Evolutionary conservation across 2,113 vertebrate species (phyloP).

Genomic region (Scortum barcoo): DNA sequence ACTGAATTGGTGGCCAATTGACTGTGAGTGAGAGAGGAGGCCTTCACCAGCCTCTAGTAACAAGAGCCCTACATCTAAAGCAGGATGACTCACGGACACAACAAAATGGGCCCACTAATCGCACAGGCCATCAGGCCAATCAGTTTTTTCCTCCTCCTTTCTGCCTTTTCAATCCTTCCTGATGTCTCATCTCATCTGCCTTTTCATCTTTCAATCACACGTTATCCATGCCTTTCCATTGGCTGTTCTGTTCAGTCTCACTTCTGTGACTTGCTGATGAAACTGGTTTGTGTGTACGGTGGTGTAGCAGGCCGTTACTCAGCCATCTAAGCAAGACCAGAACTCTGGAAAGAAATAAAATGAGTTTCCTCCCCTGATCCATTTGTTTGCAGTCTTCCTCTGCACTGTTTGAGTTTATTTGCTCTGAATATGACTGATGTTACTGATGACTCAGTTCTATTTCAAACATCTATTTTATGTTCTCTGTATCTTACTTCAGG

Average conservation of each 20-base stretch:
- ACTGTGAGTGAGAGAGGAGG: constrained; percentile 33
- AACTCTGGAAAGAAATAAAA: constrained; percentile 18
- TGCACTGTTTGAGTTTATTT: constrained; percentile 11
- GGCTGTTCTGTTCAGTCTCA: constrained; percentile 10
- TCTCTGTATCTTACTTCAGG: background rate
- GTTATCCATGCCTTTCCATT: background rate
- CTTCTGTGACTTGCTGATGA: constrained; percentile 27
- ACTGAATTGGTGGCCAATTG: constrained; percentile 14
- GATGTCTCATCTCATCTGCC: constrained; percentile 25
- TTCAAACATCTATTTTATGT: constrained; percentile 1
- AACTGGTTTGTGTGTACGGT: background rate
- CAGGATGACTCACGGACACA: constrained; percentile 13
- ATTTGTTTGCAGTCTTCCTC: constrained; percentile 14
- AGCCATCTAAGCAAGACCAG: constrained; percentile 15
- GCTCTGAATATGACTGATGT: background rate
- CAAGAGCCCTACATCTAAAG: constrained; percentile 25
- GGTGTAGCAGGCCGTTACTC: background rate
- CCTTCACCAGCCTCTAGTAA: constrained; percentile 15
- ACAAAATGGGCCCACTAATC: background rate
- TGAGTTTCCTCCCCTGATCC: background rate
- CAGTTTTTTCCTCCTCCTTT: background rate
- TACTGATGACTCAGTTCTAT: constrained; percentile 2
- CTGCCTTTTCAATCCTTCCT: background rate
- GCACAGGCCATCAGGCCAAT: constrained; percentile 1
- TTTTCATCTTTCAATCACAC: constrained; percentile 29